Conservation (phyloP, 2,888 invertebrate genomes). For the Isotomurus palustris region DNA sequence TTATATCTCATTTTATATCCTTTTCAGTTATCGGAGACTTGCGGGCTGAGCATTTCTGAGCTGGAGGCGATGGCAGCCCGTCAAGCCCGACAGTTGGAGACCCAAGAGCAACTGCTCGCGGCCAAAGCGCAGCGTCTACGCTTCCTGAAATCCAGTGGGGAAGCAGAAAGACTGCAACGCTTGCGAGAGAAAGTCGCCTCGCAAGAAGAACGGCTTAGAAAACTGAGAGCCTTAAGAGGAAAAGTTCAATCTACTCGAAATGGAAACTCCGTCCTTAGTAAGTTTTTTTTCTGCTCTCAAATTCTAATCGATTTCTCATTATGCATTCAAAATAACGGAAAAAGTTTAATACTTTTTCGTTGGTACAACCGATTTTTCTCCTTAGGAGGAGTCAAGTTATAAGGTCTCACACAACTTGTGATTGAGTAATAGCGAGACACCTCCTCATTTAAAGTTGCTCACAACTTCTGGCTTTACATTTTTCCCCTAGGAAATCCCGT, state of each 20-base stretch:
- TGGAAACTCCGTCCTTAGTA: conserved; percentile 83
- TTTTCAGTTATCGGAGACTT: conserved; percentile 46
- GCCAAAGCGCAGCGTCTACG: conserved; percentile 89
- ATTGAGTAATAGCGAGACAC: too few relatives aligned
- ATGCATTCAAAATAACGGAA: too few relatives aligned
- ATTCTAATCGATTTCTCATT: too few relatives aligned
- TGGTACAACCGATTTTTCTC: too few relatives aligned
- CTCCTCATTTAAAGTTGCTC: too few relatives aligned
- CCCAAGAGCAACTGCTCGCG: conserved; percentile 84
- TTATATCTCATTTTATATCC: conserved; percentile 16
- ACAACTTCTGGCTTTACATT: too few relatives aligned
- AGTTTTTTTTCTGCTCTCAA: conserved; percentile 54
- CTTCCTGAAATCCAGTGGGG: conserved; percentile 84
- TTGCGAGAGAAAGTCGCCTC: conserved; percentile 88
- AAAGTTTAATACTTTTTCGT: too few relatives aligned
- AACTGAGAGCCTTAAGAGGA: conserved; percentile 83
- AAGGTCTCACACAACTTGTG: too few relatives aligned
- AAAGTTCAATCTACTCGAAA: conserved; percentile 91
- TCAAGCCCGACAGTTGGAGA: conserved; percentile 96
- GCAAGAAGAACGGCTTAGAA: conserved; percentile 88
- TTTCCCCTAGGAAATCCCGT: too few relatives aligned
- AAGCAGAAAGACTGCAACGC: conserved; percentile 67
- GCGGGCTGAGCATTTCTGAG: conserved; percentile 55
- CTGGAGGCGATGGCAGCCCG: conserved; percentile 96
- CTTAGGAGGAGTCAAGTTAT: too few relatives aligned